Evolutionary conservation across 2,888 invertebrate species (phyloP).

Genomic region (Caenorhabditis panamensis): DNA sequence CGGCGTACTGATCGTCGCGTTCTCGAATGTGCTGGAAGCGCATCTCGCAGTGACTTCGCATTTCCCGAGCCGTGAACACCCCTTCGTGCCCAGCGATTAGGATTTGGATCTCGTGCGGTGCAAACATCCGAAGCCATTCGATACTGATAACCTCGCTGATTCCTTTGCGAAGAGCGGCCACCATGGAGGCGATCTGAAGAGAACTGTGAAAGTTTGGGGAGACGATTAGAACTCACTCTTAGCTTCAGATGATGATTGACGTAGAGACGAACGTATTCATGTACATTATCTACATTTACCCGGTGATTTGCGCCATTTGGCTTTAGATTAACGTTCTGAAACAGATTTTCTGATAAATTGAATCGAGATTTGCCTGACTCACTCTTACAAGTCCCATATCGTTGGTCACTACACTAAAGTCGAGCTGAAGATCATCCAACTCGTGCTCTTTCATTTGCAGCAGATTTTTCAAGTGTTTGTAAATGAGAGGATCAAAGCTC

Average conservation of each 20-base stretch:
- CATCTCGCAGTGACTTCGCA: slow-evolving; percentile 35
- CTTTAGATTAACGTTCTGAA: slow-evolving; percentile 88
- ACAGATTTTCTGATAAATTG: too few species aligned
- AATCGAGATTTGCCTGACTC: not conserved
- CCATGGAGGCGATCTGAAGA: slow-evolving; percentile 86
- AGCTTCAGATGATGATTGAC: slow-evolving; percentile 95
- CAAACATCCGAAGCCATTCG: slow-evolving; percentile 95
- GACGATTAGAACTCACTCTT: slow-evolving; percentile 84
- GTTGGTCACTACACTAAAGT: slow-evolving; percentile 68
- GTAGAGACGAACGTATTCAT: slow-evolving; percentile 96
- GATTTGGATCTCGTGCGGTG: slow-evolving; percentile 90
- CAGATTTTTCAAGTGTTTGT: slow-evolving; percentile 61
- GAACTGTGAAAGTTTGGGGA: not conserved
- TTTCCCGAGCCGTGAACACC: slow-evolving; percentile 30
- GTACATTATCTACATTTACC: slow-evolving; percentile 92
- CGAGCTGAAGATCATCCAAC: slow-evolving; percentile 63
- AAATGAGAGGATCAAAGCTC: slow-evolving; percentile 64
- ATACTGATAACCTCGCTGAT: slow-evolving; percentile 92
- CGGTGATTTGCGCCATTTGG: slow-evolving; percentile 91
- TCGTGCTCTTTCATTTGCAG: slow-evolving; percentile 40
- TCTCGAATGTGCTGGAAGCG: slow-evolving; percentile 76
- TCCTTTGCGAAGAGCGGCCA: slow-evolving; percentile 91
- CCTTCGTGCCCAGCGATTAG: slow-evolving; percentile 55
- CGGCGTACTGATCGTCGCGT: slow-evolving; percentile 90
- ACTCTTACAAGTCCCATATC: slow-evolving; percentile 60